Base-by-base conservation (phyloP, 2,797 vertebrate genomes). In the Eidolon dupreanum region DNA sequence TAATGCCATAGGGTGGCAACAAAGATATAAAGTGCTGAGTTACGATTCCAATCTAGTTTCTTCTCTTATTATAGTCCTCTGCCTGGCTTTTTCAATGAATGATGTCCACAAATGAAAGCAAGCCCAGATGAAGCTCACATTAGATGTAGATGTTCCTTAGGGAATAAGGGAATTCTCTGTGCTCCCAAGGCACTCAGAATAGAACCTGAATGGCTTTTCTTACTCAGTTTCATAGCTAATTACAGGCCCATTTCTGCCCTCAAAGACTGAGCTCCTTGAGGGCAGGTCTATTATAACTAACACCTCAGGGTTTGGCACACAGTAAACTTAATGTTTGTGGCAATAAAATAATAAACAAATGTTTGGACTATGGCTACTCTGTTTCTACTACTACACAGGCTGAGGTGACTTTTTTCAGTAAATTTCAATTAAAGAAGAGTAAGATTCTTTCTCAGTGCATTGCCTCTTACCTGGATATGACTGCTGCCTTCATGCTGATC, bases 391-490 rank as follows among this genome's bases (percentile, higher is more conserved):
- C 33, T 86, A 51, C 38, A 88, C 3, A 88, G 59, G 24, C 43
- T 66, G 15, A 3, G 74, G 38, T 55, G 15, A 59, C 81, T 84
- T 46, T 63, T 46, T 65, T 31, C 63, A 63, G 49, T 26, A 75
- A 91, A 95, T 77, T 91, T 68, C 20, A 73, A 70, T 26, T 17
- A 15, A 74, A 79, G 36, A 74, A 36, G 22, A 38, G 81, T 63
- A 89, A 87, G 61, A 88, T 8, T 92, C 49, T 33, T 70, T 94
- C 90, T 61, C 70, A 55, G 8, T 41, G 75, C 22, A 85, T 0
- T 53, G 28, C n/a, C 70, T 84, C 95, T 97, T 94, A 99, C 99
- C 99, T 99, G 99, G 97, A 99, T 99, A 95, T 99, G 99, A 97
- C 98, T 98, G 97, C 98, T 98, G 38, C 99, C 98, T 94, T 99